phyloP scores from a whole-genome alignment of 1,140 invertebrate genomes.

The Helicoverpa armigera region DNA sequence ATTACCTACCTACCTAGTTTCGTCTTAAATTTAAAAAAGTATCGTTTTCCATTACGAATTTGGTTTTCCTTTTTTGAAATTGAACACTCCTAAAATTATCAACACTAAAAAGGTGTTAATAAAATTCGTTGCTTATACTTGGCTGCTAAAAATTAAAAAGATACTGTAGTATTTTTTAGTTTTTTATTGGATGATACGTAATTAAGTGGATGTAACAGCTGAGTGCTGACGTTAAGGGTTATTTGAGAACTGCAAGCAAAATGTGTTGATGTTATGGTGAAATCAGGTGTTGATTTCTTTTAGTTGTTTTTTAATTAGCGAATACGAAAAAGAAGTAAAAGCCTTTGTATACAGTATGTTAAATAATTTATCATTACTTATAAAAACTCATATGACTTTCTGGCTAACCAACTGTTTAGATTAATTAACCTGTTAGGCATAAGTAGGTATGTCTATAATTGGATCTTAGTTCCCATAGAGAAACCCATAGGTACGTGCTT shows the following conservation, averaged over 20 bases:
- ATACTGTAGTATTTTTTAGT: conserved; percentile 16
- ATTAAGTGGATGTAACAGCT: conserved; percentile 16
- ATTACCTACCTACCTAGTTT: conserved; percentile 46
- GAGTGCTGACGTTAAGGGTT: conserved; percentile 22
- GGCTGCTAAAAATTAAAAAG: conserved; percentile 34
- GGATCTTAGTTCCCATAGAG: no score
- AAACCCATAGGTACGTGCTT: no score
- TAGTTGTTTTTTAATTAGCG: not conserved
- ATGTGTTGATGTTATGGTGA: conserved; percentile 24
- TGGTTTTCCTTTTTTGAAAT: conserved; percentile 28
- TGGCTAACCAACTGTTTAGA: no score
- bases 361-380: no score
- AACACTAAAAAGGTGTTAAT: conserved; percentile 28
- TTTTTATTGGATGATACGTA: conserved; percentile 15
- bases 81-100: conserved; percentile 41
- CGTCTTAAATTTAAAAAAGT: conserved; percentile 29
- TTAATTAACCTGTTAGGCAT: no score
- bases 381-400: no score
- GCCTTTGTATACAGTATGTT: no score
- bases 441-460: no score
- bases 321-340: no score
- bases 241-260: conserved; percentile 20
- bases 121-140: conserved; percentile 40
- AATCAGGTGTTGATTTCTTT: conserved; percentile 26
- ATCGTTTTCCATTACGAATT: conserved; percentile 19